Percentiles rank a stretch among this genome's conserved stretches.
Conservation (phyloP, 2,797 vertebrate genomes). For the Chaetophractus vellerosus region DNA sequence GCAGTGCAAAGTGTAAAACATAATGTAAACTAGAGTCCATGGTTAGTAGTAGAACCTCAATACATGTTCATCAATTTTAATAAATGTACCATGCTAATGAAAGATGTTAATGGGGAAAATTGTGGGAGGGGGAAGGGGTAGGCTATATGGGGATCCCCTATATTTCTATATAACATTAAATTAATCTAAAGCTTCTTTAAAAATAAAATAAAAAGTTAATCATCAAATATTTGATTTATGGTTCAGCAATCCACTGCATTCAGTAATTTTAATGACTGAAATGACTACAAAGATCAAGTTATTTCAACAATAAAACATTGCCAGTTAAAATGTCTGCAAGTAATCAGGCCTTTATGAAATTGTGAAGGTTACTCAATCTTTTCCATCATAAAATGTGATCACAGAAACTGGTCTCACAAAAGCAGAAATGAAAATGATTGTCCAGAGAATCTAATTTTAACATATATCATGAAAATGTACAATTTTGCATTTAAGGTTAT, state of each 20-base stretch:
- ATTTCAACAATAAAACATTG: not conserved
- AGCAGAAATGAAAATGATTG: not conserved
- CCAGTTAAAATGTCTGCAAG: not conserved
- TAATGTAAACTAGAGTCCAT: no score
- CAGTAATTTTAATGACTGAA: not conserved
- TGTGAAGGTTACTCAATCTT: not conserved
- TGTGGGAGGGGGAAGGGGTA: no score
- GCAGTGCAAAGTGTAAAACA: no score
- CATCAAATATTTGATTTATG: not conserved
- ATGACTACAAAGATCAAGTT: not conserved
- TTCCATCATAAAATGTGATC: conserved; percentile 19
- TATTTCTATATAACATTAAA: no score
- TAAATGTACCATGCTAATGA: no score
- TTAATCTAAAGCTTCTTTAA: no score
- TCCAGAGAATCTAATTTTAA: not conserved
- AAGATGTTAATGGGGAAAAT: no score
- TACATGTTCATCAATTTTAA: no score
- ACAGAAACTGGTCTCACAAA: not conserved
- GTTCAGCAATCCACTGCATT: not conserved
- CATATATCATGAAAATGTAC: not conserved
- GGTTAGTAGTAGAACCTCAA: no score
- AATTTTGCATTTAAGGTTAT: not conserved
- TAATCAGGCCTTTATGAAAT: not conserved
- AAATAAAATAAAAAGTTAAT: not conserved
- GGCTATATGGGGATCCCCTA: no score